phyloP scores from a whole-genome alignment of 2,888 invertebrate species.

The Drosophila formosana region DNA sequence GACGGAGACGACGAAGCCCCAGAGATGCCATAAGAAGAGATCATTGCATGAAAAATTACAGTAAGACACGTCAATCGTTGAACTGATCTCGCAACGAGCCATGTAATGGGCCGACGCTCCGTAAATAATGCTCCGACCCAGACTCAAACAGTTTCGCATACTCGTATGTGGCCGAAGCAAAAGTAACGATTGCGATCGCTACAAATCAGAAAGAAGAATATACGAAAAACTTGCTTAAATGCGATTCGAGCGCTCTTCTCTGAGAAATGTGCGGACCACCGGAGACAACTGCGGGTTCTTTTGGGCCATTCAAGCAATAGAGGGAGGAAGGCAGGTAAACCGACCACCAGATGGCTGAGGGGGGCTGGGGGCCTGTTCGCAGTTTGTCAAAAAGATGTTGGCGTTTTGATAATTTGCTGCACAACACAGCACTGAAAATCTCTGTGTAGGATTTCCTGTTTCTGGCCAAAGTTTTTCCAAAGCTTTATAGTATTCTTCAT shows the following conservation, averaged over 20 bases:
- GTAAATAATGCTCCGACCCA: conserved; percentile 56
- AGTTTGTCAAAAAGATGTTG: conserved; percentile 79
- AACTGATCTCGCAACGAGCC: conserved; percentile 73
- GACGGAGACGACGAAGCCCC: conserved; percentile 20
- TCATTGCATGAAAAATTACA: conserved; percentile 80
- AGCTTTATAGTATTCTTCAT: conserved; percentile 30
- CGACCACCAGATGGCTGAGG: background rate
- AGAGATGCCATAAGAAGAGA: conserved; percentile 60
- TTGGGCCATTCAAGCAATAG: conserved; percentile 25
- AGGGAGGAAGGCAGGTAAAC: background rate
- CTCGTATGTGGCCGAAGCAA: conserved; percentile 31
- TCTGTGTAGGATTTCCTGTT: conserved; percentile 79
- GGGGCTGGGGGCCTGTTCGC: conserved; percentile 54
- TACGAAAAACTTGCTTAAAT: conserved; percentile 48
- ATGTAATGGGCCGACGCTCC: conserved; percentile 68
- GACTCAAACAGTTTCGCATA: conserved; percentile 41
- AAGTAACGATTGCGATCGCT: conserved; percentile 73
- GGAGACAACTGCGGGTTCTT: conserved; percentile 54
- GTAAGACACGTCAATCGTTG: conserved; percentile 79
- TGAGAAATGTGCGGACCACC: conserved; percentile 69
- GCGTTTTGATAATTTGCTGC: conserved; percentile 79
- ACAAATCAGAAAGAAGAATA: conserved; percentile 62
- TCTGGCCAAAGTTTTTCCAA: conserved; percentile 50
- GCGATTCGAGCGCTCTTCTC: conserved; percentile 63
- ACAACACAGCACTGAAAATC: conserved; percentile 49